Base-by-base conservation (phyloP, 2,113 vertebrate genomes). In the Chroicocephalus ridibundus region DNA sequence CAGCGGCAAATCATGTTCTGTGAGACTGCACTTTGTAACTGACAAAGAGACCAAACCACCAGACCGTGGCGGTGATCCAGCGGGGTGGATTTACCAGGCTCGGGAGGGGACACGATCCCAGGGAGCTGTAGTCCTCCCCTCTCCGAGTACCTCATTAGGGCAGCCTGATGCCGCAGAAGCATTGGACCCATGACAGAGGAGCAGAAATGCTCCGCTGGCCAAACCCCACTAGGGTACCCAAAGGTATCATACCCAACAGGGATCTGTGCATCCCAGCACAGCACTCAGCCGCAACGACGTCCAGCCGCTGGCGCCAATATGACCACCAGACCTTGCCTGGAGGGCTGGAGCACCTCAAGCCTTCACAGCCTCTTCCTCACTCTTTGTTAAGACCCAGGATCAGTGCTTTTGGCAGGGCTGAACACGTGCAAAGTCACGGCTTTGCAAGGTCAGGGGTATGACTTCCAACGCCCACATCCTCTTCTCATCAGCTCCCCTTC, bases 1-100 rank as follows among this genome's bases (percentile, higher is more conserved):
- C 96, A 97, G 89, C 36, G 38, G 96, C 95, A 96, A 94, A 95
- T 95, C 87, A 40, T 90, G 92, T 90, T 96, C 96, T 84, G 88
- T 93, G 96, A 94, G 93, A 66, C 95, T 95, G 96, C 94, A 88
- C 79, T 96, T 93, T 88, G 91, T 95, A 94, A 95, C 84, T 95
- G 96, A 94, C 87, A 95, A 81, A 92, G 84, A 93, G 54, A 95
- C 84, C 93, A 90, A 96, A 93, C 87, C 93, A 88, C 75, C 75
- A 94, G 81, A 70, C 66, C 4, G 1, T 93, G 95, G 94, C 66
- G 0, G 82, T 0, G 22, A 65, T 92, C 90, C 96, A 97, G 92
- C 4, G 0, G 83, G 3, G 20, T 66, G 82, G 87, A 82, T 91
- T 85, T 51, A 93, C 70, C 82, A 82, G 62, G 49, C 82, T 31